Conservation (phyloP, 2,888 invertebrate species). For the Belgica antarctica region DNA sequence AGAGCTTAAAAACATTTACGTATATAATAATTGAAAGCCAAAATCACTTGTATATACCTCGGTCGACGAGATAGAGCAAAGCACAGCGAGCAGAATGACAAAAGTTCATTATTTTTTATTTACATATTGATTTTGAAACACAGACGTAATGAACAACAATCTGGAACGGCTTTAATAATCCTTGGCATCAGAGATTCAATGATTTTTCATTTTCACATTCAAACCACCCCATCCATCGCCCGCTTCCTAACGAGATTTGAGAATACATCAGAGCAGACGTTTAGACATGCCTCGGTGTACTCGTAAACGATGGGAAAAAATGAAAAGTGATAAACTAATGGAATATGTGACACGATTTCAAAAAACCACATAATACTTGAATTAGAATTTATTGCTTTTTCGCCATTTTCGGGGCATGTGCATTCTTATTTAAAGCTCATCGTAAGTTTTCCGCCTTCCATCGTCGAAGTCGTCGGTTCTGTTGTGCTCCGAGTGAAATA, state of each 20-base stretch:
- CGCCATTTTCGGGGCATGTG: conserved; percentile 30
- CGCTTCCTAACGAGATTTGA: conserved; percentile 7
- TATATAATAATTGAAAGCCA: conserved; percentile 42
- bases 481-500: too few species aligned
- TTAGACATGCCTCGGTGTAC: background rate
- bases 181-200: background rate
- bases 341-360: conserved; percentile 43
- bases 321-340: conserved; percentile 43
- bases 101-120: conserved; percentile 1
- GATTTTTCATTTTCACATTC: background rate
- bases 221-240: background rate
- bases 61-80: background rate
- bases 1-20: conserved; percentile 31
- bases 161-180: conserved; percentile 6
- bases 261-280: background rate
- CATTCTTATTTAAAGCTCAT: conserved; percentile 20
- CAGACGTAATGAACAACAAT: background rate
- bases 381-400: conserved; percentile 42
- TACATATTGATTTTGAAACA: conserved; percentile 24
- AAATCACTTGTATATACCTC: conserved; percentile 20
- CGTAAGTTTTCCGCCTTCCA: background rate
- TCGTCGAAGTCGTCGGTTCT: background rate
- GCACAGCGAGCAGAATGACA: background rate
- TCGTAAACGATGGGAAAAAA: conserved; percentile 11
- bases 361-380: conserved; percentile 41